Evolutionary conservation across 2,888 invertebrate genomes (phyloP), one percentile per base, ranked within the genome.

Genomic region (Philereme vetulata): DNA sequence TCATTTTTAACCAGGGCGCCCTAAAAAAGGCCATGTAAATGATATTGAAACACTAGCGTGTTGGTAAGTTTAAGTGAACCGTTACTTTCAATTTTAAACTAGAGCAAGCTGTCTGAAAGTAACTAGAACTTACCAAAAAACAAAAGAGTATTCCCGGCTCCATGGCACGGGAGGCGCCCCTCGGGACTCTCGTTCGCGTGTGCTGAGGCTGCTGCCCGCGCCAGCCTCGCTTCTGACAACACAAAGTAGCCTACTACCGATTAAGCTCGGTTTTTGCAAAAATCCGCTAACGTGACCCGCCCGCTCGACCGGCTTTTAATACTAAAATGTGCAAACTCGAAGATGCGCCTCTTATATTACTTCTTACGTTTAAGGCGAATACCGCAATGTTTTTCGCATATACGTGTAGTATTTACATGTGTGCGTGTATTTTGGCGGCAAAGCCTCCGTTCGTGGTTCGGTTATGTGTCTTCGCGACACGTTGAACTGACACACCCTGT

Each of bases 261-360:
- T 80, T 79, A 80, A 82, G 79, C 83, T 79, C 80, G 68, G 76
- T 70, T 71, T 75, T 72, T 75, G 82, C 73, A 80, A 76, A 82
- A 85, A 82, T 83, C 85, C 81, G 84, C 86, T 75, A 84, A 86
- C 89, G 86, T 87, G 85, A 78, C 86, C 87, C 89, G 88, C 86
- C 83, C 88, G 75, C 84, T 77, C 89, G 86, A 81, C 78, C 86
- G 85, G 81, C 87, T 88, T 88, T 85, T 84, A 81, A 84, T 84
- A 92, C 90, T 91, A 88, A 92, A 87, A 83, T 91, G 90, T 91
- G 89, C 90, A 90, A 90, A 92, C 81, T 84, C 85, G 78, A 90
- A 90, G 91, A 92, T 91, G 91, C 86, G 89, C 87, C 84, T 90
- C 91, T 91, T 92, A 92, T 92, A 91, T 90, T 85, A 92, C 82